Conservation (phyloP, 2,888 invertebrate species). For the Microctonus aethiopoides region DNA sequence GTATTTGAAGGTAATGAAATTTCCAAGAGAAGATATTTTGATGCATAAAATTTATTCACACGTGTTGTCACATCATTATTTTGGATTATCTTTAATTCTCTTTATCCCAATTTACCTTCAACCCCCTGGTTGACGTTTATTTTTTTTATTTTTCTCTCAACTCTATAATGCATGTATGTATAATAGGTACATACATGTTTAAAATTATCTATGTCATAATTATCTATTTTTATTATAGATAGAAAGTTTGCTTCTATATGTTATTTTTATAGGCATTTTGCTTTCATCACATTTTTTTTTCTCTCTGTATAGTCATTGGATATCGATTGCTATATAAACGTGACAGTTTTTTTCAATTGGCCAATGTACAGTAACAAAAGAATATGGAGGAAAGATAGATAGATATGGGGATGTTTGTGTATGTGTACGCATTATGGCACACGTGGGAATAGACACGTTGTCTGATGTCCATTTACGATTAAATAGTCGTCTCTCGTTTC, state of each 20-base stretch:
- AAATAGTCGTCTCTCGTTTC: constrained; percentile 31
- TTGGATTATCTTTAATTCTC: background rate
- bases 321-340: constrained; percentile 32
- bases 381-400: background rate
- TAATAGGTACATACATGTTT: too few relatives aligned
- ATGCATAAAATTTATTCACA: background rate
- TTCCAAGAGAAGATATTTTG: background rate
- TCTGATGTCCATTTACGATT: constrained; percentile 28
- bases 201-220: too few relatives aligned
- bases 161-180: too few relatives aligned
- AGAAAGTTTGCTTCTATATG: background rate
- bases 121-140: background rate
- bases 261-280: background rate
- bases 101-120: background rate
- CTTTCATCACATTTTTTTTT: background rate
- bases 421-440: background rate
- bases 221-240: too few relatives aligned
- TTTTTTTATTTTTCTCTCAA: background rate
- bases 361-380: background rate
- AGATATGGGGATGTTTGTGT: background rate
- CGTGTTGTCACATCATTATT: background rate
- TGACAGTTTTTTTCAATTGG: constrained; percentile 33
- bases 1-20: background rate
- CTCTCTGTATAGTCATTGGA: constrained; percentile 4
- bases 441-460: constrained; percentile 23